Conservation (phyloP, 2,113 vertebrate genomes). For the Cinclus cinclus region DNA sequence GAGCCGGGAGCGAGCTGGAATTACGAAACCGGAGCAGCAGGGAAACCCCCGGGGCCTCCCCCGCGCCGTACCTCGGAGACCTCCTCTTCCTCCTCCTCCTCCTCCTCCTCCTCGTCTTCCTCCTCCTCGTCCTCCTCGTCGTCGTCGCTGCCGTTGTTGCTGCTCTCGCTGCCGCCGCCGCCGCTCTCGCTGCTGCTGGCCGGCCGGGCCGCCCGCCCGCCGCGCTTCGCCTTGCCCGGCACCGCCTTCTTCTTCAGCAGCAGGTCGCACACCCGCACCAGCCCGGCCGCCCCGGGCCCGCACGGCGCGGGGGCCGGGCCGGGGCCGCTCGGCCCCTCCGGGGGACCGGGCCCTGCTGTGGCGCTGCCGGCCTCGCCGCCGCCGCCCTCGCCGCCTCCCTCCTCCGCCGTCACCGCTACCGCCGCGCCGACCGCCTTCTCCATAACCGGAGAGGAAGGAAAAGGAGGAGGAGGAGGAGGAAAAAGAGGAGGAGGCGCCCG, state of each 20-base stretch:
- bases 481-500: neutral
- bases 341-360: constrained; percentile 27
- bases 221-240: constrained; percentile 58
- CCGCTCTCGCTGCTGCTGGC: constrained; percentile 39
- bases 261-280: constrained; percentile 75
- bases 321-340: neutral
- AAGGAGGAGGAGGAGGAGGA: neutral
- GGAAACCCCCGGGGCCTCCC: neutral
- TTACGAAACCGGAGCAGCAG: neutral
- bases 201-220: constrained; percentile 62
- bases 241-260: constrained; percentile 71
- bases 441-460: constrained; percentile 57
- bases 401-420: neutral
- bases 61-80: constrained; percentile 73
- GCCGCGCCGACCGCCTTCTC: constrained; percentile 51
- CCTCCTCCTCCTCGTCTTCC: neutral
- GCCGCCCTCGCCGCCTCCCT: constrained; percentile 7
- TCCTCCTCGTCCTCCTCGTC: constrained; percentile 67
- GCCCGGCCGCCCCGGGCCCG: constrained; percentile 36
- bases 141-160: constrained; percentile 67
- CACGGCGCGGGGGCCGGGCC: neutral
- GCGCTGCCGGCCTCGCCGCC: constrained; percentile 13
- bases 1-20: neutral
- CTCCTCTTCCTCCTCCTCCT: constrained; percentile 58
- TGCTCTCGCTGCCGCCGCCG: constrained; percentile 56